Evolutionary conservation across 1,140 invertebrate genomes (phyloP), one percentile per base, ranked within the genome.

Genomic region (Drosophila tristis): DNA sequence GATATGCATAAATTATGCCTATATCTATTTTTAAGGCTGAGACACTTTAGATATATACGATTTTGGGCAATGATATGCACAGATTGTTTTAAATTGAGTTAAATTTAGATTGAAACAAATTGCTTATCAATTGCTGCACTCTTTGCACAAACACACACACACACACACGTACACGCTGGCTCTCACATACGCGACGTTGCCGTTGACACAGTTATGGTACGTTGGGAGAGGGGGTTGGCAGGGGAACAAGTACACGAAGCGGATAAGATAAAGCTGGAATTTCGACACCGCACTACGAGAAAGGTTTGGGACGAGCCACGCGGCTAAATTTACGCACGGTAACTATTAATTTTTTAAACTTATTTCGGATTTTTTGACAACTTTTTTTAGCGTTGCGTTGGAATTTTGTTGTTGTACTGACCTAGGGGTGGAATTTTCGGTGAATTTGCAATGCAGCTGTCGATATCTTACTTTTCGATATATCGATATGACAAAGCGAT

Each of bases 391-490:
- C 35, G 67, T 66, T 78, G 80, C 80, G 80, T 84, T 84, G 80
- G 76, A 84, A 85, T 80, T 73, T 85, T 84, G 80, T 85, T 84
- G 80, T 84, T 79, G 75, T 74, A 82, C 70, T 78, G 16, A 9
- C 5, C 0, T 53, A 50, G 56, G 2, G 68, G 56, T 77, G 60
- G 44, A 20, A 51, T 13, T 9, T 61, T 9, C 13, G 39, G 3
- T 15, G 20, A 5, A 8, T 11, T 4, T 79, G 58, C 77, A 74
- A 29, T 42, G 29, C 25, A 2, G 0, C 8, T 23, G 49, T 53
- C 67, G 42, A 55, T 65, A 39, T 20, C 15, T 57, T 0, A 2
- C 6, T 7, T 6, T 5, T n/a, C 11, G 5, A 4, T 11, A 20
- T 13, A 4, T 20, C 7, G 29, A 31, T 39, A 9, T 35, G 4